Percentiles rank a stretch among this genome's conserved stretches.
Conservation (phyloP, 2,113 vertebrate genomes). For the Cottus gobio region DNA sequence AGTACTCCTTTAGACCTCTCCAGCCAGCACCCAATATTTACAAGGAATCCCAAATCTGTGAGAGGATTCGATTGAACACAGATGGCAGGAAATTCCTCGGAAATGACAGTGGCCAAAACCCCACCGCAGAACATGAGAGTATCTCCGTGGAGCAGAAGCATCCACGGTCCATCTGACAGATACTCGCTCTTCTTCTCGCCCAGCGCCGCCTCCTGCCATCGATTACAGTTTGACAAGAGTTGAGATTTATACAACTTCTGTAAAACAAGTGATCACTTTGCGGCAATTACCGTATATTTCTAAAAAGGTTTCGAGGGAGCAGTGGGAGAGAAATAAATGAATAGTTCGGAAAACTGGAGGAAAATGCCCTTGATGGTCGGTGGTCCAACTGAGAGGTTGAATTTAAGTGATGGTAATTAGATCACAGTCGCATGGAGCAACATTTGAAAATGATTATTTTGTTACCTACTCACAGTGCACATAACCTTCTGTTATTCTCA, state of each 20-base stretch:
- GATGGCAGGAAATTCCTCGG: slow-evolving; percentile 99
- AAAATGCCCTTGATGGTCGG: slow-evolving; percentile 67
- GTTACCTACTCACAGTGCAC: slow-evolving; percentile 71
- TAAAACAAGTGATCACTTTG: slow-evolving; percentile 93
- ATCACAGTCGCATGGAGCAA: slow-evolving; percentile 76
- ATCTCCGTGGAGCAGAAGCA: slow-evolving; percentile 86
- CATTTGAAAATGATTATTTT: slow-evolving; percentile 83
- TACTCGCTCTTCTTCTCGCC: slow-evolving; percentile 75
- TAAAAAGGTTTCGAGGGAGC: slow-evolving; percentile 62
- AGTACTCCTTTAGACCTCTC: slow-evolving; percentile 78
- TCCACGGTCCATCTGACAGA: slow-evolving; percentile 86
- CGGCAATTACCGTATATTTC: slow-evolving; percentile 87
- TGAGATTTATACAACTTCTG: slow-evolving; percentile 91
- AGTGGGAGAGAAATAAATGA: slow-evolving; percentile 79
- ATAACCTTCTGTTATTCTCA: slow-evolving; percentile 74
- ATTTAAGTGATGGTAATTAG: slow-evolving; percentile 80
- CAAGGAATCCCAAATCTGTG: slow-evolving; percentile 93
- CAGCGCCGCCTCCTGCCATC: slow-evolving; percentile 81
- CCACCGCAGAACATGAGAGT: slow-evolving; percentile 94
- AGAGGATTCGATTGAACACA: slow-evolving; percentile 96
- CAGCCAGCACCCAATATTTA: slow-evolving; percentile 94
- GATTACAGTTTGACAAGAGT: slow-evolving; percentile 87
- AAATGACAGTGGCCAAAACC: slow-evolving; percentile 96
- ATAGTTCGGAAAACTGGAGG: slow-evolving; percentile 67
- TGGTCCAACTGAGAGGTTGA: slow-evolving; percentile 70